These are phyloP conservation scores for Anoplopoma fimbria DNA, from an alignment of 2,113 vertebrate species.

Conservation along the genomic window DNA sequence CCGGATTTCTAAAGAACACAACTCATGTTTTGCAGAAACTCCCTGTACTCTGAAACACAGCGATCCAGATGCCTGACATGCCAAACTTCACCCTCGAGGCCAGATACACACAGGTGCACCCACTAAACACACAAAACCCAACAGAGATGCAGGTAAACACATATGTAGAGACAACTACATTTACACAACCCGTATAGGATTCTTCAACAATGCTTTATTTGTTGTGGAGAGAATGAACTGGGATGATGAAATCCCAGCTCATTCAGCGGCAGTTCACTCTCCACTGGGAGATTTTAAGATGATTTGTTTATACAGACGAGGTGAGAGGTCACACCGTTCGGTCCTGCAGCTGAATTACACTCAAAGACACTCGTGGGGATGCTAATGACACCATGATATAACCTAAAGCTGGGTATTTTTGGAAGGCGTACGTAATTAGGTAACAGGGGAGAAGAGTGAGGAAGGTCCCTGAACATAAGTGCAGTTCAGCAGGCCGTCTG, in stretches of 20 bases:
- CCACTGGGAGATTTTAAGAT: conserved; percentile 15
- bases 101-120: background rate
- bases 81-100: background rate
- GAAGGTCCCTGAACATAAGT: conserved; percentile 2
- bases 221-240: background rate
- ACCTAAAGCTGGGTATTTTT: conserved; percentile 31
- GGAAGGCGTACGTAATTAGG: conserved; percentile 32
- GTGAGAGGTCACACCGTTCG: conserved; percentile 40
- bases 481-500: conserved; percentile 20
- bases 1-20: background rate
- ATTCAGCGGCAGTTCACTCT: conserved; percentile 19
- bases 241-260: conserved; percentile 38
- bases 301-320: conserved; percentile 45
- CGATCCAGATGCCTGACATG: conserved; percentile 23
- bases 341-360: background rate
- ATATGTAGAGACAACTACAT: background rate
- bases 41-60: background rate
- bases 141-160: background rate
- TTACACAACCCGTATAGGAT: background rate
- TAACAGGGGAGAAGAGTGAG: conserved; percentile 20
- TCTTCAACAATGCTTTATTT: background rate
- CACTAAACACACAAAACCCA: background rate
- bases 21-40: background rate
- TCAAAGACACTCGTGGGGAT: conserved; percentile 7
- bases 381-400: conserved; percentile 38